These are phyloP conservation scores for Nomada ruficornis DNA, from an alignment of 2,888 invertebrate species.

Conservation along the genomic window DNA sequence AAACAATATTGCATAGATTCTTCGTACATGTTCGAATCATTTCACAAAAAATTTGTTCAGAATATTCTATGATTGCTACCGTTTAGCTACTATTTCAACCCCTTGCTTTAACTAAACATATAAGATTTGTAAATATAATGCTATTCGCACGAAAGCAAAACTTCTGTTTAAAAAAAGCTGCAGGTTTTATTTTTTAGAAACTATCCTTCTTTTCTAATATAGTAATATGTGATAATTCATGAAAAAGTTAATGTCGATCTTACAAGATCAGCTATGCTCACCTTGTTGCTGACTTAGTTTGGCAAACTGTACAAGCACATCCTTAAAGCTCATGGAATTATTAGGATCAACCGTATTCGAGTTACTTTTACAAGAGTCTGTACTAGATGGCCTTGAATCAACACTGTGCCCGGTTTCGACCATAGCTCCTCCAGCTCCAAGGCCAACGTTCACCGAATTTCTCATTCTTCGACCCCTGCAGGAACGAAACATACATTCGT, in stretches of 20 bases:
- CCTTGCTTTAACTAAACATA: too few relatives aligned
- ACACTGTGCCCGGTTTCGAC: constrained; percentile 82
- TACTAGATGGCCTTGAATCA: constrained; percentile 85
- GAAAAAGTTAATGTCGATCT: neutral
- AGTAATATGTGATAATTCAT: neutral
- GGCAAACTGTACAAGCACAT: constrained; percentile 91
- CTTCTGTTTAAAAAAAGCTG: too few relatives aligned
- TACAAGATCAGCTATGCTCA: constrained; percentile 65
- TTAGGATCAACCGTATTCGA: constrained; percentile 81
- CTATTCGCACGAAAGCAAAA: too few relatives aligned
- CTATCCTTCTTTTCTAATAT: neutral
- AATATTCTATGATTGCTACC: too few relatives aligned
- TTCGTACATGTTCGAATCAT: neutral
- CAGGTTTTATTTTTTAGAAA: neutral
- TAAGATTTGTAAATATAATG: neutral
- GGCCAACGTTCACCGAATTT: constrained; percentile 82
- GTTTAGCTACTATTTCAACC: too few relatives aligned
- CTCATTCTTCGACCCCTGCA: constrained; percentile 81
- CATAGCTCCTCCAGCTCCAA: constrained; percentile 82
- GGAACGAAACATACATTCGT: constrained; percentile 30
- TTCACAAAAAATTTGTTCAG: neutral
- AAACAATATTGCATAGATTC: neutral
- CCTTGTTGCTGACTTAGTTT: constrained; percentile 85
- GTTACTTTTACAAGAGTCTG: constrained; percentile 85
- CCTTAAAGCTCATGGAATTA: constrained; percentile 88